Percentiles rank a stretch among this genome's conserved stretches.
phyloP scores from a whole-genome alignment of 2,797 vertebrate species.

The Poeciliopsis gracilis region DNA sequence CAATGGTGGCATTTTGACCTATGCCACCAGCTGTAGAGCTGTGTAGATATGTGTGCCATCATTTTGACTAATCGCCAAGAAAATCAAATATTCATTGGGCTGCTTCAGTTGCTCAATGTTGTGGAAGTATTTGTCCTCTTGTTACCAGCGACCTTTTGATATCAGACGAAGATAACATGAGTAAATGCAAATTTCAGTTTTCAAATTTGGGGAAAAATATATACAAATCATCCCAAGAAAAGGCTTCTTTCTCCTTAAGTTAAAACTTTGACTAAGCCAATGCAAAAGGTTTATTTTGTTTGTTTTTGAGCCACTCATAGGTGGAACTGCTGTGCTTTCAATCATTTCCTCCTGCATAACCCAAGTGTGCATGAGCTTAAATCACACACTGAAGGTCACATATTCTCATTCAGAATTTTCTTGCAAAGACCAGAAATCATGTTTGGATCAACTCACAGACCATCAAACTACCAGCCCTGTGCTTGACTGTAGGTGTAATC shows the following conservation, averaged over 20 bases:
- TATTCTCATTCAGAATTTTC: not conserved
- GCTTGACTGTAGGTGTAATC: not conserved
- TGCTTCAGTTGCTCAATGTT: conserved; percentile 1
- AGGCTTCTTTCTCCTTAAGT: not conserved
- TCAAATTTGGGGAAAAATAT: not conserved
- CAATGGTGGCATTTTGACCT: conserved; percentile 17
- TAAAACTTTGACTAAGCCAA: not conserved
- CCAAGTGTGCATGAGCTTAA: not conserved
- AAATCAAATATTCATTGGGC: not conserved
- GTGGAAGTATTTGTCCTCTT: conserved; percentile 17
- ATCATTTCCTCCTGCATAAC: not conserved
- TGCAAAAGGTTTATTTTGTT: not conserved
- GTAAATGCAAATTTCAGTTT: not conserved
- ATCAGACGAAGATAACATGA: not conserved
- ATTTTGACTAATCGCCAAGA: conserved; percentile 19
- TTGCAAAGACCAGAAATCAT: not conserved
- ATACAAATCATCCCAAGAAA: not conserved
- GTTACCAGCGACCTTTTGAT: not conserved
- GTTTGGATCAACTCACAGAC: not conserved
- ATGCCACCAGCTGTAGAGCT: not conserved
- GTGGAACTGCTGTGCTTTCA: not conserved
- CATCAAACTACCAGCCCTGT: not conserved
- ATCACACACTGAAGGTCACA: not conserved
- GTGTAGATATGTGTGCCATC: not conserved
- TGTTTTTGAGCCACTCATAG: not conserved